phyloP scores from a whole-genome alignment of 2,888 invertebrate species.

The Acleris literana region DNA sequence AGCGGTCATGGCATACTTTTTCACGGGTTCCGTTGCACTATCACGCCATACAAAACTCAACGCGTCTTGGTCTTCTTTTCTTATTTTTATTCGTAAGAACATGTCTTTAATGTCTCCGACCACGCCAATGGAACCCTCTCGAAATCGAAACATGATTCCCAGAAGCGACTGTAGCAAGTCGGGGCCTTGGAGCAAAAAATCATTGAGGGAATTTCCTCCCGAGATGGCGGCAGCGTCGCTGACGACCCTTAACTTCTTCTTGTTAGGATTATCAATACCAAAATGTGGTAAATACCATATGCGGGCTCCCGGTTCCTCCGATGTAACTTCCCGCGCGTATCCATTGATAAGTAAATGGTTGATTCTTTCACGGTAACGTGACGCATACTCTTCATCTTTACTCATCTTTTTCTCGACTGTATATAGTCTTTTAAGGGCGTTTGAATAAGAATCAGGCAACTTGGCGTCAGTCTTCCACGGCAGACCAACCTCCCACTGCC shows the following conservation, averaged over 20 bases:
- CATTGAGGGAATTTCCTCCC: background rate
- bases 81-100: conserved; percentile 11
- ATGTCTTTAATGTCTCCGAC: conserved; percentile 9
- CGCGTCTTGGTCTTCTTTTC: conserved; percentile 5
- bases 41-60: conserved; percentile 2
- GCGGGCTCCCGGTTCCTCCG: background rate
- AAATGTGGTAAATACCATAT: background rate
- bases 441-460: background rate
- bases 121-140: conserved; percentile 10
- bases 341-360: background rate
- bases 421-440: background rate
- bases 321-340: background rate
- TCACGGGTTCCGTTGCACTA: background rate
- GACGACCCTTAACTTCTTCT: background rate
- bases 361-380: background rate
- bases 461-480: background rate
- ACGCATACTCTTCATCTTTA: background rate
- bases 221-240: background rate
- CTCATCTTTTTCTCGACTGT: background rate
- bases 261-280: background rate
- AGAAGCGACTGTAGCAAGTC: conserved; percentile 11
- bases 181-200: conserved; percentile 7
- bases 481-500: background rate
- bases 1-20: background rate
- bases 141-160: conserved; percentile 11